Evolutionary conservation across 2,888 invertebrate genomes (phyloP), one percentile per base, ranked within the genome.

Genomic region (Cantharis flavilabris): DNA sequence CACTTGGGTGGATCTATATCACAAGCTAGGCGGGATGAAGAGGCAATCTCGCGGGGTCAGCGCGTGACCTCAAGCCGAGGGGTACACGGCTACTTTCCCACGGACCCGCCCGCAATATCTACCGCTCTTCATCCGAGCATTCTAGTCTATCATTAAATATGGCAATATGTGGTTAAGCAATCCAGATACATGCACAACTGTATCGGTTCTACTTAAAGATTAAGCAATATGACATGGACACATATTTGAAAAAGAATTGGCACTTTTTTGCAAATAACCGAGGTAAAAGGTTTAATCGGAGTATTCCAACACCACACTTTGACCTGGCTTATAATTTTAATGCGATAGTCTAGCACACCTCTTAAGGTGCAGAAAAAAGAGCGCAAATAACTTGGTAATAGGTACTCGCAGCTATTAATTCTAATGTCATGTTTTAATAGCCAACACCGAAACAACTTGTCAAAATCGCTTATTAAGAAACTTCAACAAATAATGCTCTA

Each of bases 31-130:
- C 81, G 82, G 81, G 82, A 82, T 73, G 81, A 81, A 82, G 83
- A 82, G 83, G 79, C 76, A 80, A 80, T 83, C 83, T 82, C 82
- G 86, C 84, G 87, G 87, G 88, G 87, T 88, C 88, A 88, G 84
- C 87, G 86, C 87, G 87, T 88, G 88, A 89, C 88, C 89, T 88
- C 88, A 87, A 87, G 88, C 88, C 87, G 87, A 88, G 88, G 88
- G 88, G 88, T 88, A 88, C 88, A 86, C 88, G 86, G 88, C 88
- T 87, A 89, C 89, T 88, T 88, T 88, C 89, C 88, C 89, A 89
- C 88, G 88, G 87, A 87, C 86, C 88, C 88, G 88, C 88, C 88
- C 88, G 88, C 88, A 86, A 87, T 88, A 88, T 88, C 88, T 88
- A 86, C 87, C 88, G 88, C 88, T 88, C 88, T 88, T 88, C 88